phyloP scores from a whole-genome alignment of 2,888 invertebrate genomes.

The Himalopsyche japonica region DNA sequence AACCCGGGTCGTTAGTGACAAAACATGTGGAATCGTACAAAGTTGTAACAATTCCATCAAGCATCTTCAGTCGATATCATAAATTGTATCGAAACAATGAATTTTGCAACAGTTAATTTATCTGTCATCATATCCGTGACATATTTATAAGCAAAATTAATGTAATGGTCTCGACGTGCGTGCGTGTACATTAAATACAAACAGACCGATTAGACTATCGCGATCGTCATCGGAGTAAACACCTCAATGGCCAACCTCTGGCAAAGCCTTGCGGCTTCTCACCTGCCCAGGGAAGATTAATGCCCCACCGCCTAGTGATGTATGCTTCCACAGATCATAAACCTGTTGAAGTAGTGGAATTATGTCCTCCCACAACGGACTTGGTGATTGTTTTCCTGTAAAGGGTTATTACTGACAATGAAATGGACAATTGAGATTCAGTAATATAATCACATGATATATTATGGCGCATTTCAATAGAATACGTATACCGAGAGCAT shows the following conservation, averaged over 20 bases:
- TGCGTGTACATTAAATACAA: not conserved
- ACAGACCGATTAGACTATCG: not conserved
- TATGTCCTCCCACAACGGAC: not conserved
- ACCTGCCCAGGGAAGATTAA: slow-evolving; percentile 5
- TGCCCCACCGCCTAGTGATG: slow-evolving; percentile 12
- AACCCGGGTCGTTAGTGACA: too few species aligned
- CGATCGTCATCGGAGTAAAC: not conserved
- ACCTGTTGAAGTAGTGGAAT: not conserved
- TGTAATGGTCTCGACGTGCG: not conserved
- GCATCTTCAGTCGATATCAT: too few species aligned
- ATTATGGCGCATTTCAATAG: not conserved
- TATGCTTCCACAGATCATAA: slow-evolving; percentile 1
- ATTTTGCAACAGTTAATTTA: not conserved
- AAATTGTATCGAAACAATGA: too few species aligned
- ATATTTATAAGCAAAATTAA: not conserved
- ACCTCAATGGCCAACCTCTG: not conserved
- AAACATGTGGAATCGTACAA: too few species aligned
- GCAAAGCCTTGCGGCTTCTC: not conserved
- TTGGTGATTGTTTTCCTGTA: not conserved
- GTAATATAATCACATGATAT: not conserved
- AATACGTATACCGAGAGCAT: not conserved
- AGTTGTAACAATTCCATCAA: too few species aligned
- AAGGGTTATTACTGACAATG: not conserved
- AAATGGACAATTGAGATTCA: not conserved
- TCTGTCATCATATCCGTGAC: not conserved